Percentiles rank a stretch among this genome's conserved stretches.
Evolutionary conservation across 2,888 invertebrate genomes (phyloP).

Genomic region (Brachypalpus laphriformis): DNA sequence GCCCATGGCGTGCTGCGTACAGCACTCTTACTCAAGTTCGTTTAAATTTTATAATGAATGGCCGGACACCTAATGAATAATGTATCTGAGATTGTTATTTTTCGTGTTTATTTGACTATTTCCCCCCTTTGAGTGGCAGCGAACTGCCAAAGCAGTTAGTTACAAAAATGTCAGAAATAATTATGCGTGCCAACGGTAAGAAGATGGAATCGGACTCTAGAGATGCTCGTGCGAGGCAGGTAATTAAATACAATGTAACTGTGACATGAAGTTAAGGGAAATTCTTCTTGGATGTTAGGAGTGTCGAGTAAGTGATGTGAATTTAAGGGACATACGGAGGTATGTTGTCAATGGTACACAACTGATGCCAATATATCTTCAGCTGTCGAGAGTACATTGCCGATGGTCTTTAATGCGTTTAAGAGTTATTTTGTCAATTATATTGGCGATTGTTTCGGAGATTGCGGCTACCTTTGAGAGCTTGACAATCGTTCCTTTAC

Average conservation of each 20-base stretch:
- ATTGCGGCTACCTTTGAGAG: too few relatives aligned
- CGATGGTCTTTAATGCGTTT: too few relatives aligned
- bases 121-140: conserved; percentile 27
- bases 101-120: conserved; percentile 75
- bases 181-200: conserved; percentile 58
- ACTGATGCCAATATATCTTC: too few relatives aligned
- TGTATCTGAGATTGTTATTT: conserved; percentile 75
- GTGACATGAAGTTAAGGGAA: conserved; percentile 41
- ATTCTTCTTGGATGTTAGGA: background rate
- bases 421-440: too few relatives aligned
- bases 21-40: conserved; percentile 22
- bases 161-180: conserved; percentile 64
- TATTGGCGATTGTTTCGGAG: too few relatives aligned
- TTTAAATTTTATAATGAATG: conserved; percentile 74
- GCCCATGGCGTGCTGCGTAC: conserved; percentile 33
- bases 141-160: conserved; percentile 49
- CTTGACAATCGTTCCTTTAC: too few relatives aligned
- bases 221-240: conserved; percentile 58
- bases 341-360: too few relatives aligned
- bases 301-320: background rate
- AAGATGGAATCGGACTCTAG: conserved; percentile 60
- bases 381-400: too few relatives aligned
- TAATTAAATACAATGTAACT: conserved; percentile 54
- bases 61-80: conserved; percentile 74
- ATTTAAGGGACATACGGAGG: too few relatives aligned